Base-by-base conservation (phyloP, 2,797 vertebrate genomes). In the Lacerta agilis region DNA sequence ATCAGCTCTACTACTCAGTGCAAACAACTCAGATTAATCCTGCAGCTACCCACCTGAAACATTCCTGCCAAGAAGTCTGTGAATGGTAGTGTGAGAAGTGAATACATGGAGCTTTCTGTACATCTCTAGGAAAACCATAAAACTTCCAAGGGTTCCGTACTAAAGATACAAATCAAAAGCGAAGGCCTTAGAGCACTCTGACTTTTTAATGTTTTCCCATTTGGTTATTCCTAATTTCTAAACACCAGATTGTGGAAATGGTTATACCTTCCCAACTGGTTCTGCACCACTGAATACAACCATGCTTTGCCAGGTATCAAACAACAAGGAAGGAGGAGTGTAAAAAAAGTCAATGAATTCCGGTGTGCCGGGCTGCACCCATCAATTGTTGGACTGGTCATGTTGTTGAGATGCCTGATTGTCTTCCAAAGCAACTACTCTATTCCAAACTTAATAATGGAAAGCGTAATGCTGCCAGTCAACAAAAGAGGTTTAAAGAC, bases 41-140 rank as follows among this genome's bases (percentile, higher is more conserved):
- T 82, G n/a, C n/a, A 82, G 69, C 64, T 87, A 81, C 61, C 49
- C 38, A 75, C 69, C n/a, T 75, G 55, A 87, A 66, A 82, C 58
- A 82, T 43, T 66, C 64, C 36, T 75, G 79, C 33, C 71, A 43
- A 61, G 36, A 81, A 17, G n/a, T 8, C 78, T 43, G 36, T 73
- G 55, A 75, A 72, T 41, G 33, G n/a, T 38, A 71, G 43, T n/a
- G 23, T 29, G 23, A 55, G 13, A 58, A 79, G 33, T 79, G 66
- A 79, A 86, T 69, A 49, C 64, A 79, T 38, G 33, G 13, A 72
- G 64, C 25, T 79, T 80, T 72, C 36, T n/a, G 17, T 58, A 61
- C 10, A 64, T 36, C 5, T 86, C 45, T 73, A 11, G 27, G 25
- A 81, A 45, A 15, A 55, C 17, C 38, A 85, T 61, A 55, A 75